phyloP scores from a whole-genome alignment of 1,140 invertebrate genomes.

The Lycorma delicatula region DNA sequence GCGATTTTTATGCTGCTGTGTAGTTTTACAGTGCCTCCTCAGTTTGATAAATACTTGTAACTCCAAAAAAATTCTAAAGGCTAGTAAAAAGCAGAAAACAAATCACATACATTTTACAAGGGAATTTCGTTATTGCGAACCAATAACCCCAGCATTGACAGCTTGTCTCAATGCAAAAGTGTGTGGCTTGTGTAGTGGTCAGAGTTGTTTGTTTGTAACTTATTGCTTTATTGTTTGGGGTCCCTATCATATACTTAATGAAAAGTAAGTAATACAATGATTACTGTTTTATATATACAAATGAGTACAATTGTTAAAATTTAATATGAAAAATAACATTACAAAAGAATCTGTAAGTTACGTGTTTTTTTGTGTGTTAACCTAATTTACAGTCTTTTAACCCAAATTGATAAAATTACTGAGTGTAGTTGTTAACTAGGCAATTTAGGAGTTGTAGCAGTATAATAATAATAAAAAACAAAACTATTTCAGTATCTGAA shows the following conservation, averaged over 20 bases:
- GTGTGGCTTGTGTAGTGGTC: background rate
- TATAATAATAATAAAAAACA: no score
- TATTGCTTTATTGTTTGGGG: background rate
- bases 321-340: background rate
- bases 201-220: background rate
- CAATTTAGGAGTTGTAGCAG: no score
- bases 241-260: background rate
- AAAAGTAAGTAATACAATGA: background rate
- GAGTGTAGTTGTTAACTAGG: no score
- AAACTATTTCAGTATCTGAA: no score
- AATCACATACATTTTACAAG: conserved; percentile 9
- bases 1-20: background rate
- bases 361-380: no score
- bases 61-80: background rate
- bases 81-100: conserved; percentile 2
- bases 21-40: background rate
- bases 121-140: conserved; percentile 4
- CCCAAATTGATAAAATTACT: no score
- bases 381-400: no score
- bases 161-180: background rate
- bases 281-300: background rate
- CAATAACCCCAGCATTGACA: conserved; percentile 3
- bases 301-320: background rate
- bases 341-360: background rate
- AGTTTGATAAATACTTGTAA: background rate